Evolutionary conservation across 1,140 invertebrate species (phyloP).

Genomic region (Trinorchestia longiramus): DNA sequence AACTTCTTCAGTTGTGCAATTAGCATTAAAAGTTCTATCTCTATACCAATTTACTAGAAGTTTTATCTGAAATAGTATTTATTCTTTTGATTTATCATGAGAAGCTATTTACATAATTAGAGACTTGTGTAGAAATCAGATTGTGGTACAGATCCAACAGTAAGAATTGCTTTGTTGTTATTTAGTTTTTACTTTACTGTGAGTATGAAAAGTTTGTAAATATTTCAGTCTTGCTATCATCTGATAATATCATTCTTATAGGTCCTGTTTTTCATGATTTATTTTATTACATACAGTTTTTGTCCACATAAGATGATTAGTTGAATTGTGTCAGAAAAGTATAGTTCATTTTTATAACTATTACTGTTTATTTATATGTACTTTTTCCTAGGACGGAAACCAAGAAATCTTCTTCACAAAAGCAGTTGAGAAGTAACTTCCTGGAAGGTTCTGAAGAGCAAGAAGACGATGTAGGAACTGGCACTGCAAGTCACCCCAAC

Average conservation of each 20-base stretch:
- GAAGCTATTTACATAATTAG: too few species aligned
- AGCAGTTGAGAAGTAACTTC: background rate
- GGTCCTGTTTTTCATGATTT: background rate
- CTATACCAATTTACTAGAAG: too few species aligned
- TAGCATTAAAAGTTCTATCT: too few species aligned
- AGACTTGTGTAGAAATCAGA: too few species aligned
- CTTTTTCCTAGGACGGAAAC: background rate
- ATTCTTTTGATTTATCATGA: too few species aligned
- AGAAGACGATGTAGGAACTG: background rate
- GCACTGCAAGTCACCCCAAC: background rate
- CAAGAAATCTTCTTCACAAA: conserved; percentile 15
- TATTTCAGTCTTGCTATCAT: background rate
- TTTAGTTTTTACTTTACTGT: too few species aligned
- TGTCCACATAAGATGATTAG: background rate
- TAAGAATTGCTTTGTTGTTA: too few species aligned
- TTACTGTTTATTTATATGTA: background rate
- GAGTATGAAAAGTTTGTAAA: background rate
- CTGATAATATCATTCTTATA: background rate
- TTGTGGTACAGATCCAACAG: too few species aligned
- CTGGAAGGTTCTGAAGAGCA: background rate
- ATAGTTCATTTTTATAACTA: background rate
- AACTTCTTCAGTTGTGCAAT: too few species aligned
- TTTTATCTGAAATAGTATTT: too few species aligned
- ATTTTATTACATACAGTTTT: background rate
- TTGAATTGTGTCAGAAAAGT: background rate